A percentile compares a stretch with the other conserved stretches of the same genome.
Conservation (phyloP, 2,113 vertebrate genomes). For the Poecile atricapillus region DNA sequence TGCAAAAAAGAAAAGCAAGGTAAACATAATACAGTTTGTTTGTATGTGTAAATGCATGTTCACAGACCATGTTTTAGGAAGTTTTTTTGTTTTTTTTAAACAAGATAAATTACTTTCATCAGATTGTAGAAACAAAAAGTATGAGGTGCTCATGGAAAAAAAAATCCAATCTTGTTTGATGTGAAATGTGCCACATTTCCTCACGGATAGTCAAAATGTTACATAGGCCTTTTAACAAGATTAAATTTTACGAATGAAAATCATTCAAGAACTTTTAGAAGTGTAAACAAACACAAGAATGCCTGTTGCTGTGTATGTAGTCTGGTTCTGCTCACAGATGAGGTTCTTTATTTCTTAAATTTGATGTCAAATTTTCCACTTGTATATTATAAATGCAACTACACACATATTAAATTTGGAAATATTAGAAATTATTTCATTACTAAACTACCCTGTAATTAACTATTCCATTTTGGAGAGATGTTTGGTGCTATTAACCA, state of each 20-base stretch:
- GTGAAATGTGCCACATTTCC: conserved; percentile 23
- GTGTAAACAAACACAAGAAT: not conserved
- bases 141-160: not conserved
- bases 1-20: not conserved
- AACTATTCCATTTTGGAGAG: conserved; percentile 49
- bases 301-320: not conserved
- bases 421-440: conserved; percentile 57
- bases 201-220: conserved; percentile 4
- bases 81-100: conserved; percentile 10
- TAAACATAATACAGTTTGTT: conserved; percentile 37
- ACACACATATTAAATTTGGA: conserved; percentile 2
- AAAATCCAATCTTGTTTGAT: not conserved
- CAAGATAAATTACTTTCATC: conserved; percentile 46
- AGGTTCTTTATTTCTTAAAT: not conserved
- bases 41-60: conserved; percentile 1
- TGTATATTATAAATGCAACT: not conserved
- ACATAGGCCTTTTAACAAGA: conserved; percentile 16
- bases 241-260: not conserved
- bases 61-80: not conserved
- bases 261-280: not conserved
- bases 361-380: not conserved
- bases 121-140: conserved; percentile 28
- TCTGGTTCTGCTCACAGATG: not conserved
- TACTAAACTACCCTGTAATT: not conserved
- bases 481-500: not conserved